Evolutionary conservation across 2,113 vertebrate genomes (phyloP).

Genomic region (Leucoraja erinaceus): DNA sequence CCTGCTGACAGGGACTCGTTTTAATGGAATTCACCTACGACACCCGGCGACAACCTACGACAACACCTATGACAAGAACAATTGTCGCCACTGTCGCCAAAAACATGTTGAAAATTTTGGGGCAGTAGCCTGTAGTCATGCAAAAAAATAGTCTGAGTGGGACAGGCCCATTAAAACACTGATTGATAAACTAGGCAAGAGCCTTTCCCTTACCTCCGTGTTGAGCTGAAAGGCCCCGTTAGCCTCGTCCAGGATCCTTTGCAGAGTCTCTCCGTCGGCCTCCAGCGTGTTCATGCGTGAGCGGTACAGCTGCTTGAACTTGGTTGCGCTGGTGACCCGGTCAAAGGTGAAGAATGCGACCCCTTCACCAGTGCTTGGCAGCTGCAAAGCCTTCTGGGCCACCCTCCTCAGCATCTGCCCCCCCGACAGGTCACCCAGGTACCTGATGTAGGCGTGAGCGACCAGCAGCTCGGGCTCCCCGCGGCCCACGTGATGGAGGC

Average conservation of each 20-base stretch:
- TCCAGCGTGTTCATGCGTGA: slow-evolving; percentile 84
- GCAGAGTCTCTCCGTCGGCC: slow-evolving; percentile 60
- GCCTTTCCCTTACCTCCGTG: slow-evolving; percentile 60
- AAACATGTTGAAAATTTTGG: too few species aligned
- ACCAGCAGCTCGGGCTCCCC: slow-evolving; percentile 74
- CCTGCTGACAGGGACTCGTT: too few species aligned
- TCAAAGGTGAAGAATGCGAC: slow-evolving; percentile 85
- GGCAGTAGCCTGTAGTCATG: too few species aligned
- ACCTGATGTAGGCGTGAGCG: slow-evolving; percentile 86
- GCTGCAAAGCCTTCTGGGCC: slow-evolving; percentile 77
- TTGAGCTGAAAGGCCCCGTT: slow-evolving; percentile 72
- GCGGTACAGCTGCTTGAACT: slow-evolving; percentile 91
- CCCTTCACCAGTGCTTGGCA: slow-evolving; percentile 66
- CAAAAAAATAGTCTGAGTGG: too few species aligned
- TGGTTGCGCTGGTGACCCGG: slow-evolving; percentile 70
- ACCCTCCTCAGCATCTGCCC: slow-evolving; percentile 85
- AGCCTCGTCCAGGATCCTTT: slow-evolving; percentile 71
- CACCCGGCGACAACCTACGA: too few species aligned
- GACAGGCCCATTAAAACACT: too few species aligned
- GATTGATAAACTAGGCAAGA: slow-evolving; percentile 35
- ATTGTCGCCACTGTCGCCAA: too few species aligned
- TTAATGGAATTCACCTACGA: too few species aligned
- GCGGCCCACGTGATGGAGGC: slow-evolving; percentile 61
- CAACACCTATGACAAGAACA: too few species aligned
- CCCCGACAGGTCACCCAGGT: slow-evolving; percentile 88